Evolutionary conservation across 1,140 invertebrate species (phyloP).

Genomic region (Euborellia annulipes): DNA sequence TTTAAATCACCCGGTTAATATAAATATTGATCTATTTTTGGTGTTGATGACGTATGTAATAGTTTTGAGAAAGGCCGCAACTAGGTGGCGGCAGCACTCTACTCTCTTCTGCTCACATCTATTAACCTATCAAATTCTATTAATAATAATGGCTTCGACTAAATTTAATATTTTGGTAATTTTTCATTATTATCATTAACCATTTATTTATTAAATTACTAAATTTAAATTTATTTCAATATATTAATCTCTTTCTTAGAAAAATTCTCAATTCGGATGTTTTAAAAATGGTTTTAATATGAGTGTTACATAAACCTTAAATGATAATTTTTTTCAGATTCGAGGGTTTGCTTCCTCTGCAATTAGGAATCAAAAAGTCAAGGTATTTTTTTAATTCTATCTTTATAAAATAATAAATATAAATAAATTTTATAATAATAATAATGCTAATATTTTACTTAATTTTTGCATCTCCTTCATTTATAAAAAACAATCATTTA

Average conservation of each 20-base stretch:
- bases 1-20: too few species aligned
- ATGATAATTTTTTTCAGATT: neutral
- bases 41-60: too few species aligned
- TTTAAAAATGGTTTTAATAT: constrained; percentile 1
- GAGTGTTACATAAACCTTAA: neutral
- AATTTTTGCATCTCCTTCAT: too few species aligned
- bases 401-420: neutral
- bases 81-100: too few species aligned
- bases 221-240: neutral
- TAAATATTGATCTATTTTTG: too few species aligned
- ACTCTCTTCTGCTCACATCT: too few species aligned
- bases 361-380: neutral
- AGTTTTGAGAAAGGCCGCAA: too few species aligned
- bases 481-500: too few species aligned
- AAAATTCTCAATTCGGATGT: neutral
- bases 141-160: constrained; percentile 17
- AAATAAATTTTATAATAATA: too few species aligned
- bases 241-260: neutral
- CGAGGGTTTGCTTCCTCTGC: neutral
- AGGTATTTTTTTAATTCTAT: neutral
- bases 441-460: too few species aligned
- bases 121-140: too few species aligned
- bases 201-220: neutral
- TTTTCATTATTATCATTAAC: constrained; percentile 7
- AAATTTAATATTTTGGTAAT: constrained; percentile 19